Evolutionary conservation across 30 jellyfish, hydroid and myxozoan species (phyloP), one percentile per base, ranked within the genome.

Genomic region (Mastigias papua): DNA sequence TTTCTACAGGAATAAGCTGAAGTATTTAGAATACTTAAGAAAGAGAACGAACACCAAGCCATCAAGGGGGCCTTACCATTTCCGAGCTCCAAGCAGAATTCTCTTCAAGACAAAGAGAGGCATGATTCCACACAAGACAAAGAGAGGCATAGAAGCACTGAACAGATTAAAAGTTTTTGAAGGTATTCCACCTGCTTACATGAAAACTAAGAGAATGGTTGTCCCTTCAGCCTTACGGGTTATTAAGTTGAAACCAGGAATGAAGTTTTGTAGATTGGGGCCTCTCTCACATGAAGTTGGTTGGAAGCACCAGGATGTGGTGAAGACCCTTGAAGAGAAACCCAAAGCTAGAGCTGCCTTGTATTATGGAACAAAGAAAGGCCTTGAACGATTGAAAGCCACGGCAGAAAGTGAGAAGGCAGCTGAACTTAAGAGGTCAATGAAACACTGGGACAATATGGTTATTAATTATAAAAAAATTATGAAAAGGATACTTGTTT

Each of bases 101-200:
- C 89, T 96, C 70, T 88, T 96, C 89, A 96, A 96, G 61, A 97
- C 96, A 48, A 98, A 91, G 73, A 85, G 99, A 48, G 92, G 99
- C 20, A 96, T 96, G 99, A 84, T 96, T 65, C 99, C 99, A 10
- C 98, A 89, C 86, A 96, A 93, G 92, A 96, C 99, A 20, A 93
- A 96, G 86, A 91, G 99, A 50, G 99, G 99, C 20, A 96, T 91
- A 98, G 97, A 87, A 71, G 99, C 99, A 7, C 92, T 96, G 29
- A 96, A 91, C 86, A 73, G 98, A 26, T 60, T 96, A 73, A 89
- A 89, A 67, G 98, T 93, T 9, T 96, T 92, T 88, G 99, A 91
- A 49, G 99, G 99, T 48, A 86, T 96, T 48, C 99, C 99, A 37
- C 98, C 98, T 1, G 96, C 95, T 34, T 96, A 87, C 90, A 95